These are phyloP conservation scores for Enteromius unitaeniatus DNA, from an alignment of 2,797 vertebrate species.

Conservation along the genomic window DNA sequence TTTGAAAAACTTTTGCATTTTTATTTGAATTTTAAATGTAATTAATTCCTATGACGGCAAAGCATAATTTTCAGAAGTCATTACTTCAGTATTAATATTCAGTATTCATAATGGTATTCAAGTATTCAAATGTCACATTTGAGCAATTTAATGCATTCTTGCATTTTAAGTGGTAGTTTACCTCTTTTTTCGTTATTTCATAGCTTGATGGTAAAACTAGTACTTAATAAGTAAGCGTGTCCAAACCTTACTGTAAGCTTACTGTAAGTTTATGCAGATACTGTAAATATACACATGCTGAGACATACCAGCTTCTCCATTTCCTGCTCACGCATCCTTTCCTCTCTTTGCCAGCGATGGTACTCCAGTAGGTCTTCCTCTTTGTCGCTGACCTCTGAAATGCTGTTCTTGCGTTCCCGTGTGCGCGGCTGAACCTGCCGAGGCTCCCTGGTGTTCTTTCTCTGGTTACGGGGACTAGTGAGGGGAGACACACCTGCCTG, in stretches of 20 bases:
- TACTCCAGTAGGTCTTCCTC: constrained; percentile 93
- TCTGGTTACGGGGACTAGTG: constrained; percentile 80
- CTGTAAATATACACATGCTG: constrained; percentile 38
- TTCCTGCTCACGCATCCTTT: constrained; percentile 94
- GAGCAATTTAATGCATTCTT: neutral
- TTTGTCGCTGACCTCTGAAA: constrained; percentile 90
- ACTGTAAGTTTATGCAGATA: neutral
- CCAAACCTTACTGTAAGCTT: neutral
- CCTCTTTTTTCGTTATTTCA: neutral
- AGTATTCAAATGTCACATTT: neutral
- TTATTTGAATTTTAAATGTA: neutral
- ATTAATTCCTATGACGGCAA: neutral
- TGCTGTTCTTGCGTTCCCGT: constrained; percentile 94
- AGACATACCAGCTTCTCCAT: constrained; percentile 91
- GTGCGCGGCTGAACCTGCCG: constrained; percentile 61
- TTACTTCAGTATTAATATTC: neutral
- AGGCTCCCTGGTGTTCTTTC: constrained; percentile 74
- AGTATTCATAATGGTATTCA: too few species aligned
- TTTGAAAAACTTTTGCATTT: neutral
- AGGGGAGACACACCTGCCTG: constrained; percentile 77
- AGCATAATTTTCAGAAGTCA: neutral
- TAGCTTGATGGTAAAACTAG: neutral
- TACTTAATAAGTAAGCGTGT: neutral
- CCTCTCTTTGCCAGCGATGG: constrained; percentile 91
- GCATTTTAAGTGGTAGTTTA: neutral